phyloP scores from a whole-genome alignment of 2,797 vertebrate species.

The Corythornis leucogaster region DNA sequence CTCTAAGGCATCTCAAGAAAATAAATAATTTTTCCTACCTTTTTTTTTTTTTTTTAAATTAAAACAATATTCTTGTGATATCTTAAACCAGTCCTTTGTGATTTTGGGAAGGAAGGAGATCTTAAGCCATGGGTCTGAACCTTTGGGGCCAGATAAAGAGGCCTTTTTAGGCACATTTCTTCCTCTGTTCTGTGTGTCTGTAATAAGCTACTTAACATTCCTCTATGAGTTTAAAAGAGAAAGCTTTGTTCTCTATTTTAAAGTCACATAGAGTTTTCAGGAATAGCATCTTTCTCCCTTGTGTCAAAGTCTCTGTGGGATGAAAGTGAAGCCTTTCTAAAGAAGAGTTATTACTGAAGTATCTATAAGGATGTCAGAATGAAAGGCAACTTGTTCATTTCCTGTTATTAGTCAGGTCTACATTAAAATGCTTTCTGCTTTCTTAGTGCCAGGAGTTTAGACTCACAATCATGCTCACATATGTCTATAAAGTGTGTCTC shows the following conservation, averaged over 20 bases:
- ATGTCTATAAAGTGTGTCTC: fast-evolving
- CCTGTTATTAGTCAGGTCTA: neutral
- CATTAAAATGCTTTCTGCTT: neutral
- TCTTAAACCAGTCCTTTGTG: neutral
- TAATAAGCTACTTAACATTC: slow-evolving; percentile 48
- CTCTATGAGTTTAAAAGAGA: slow-evolving; percentile 2
- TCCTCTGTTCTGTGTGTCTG: neutral
- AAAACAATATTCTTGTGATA: neutral
- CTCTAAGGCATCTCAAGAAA: neutral
- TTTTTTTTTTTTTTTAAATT: neutral
- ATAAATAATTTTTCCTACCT: neutral
- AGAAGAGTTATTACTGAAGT: slow-evolving; percentile 33
- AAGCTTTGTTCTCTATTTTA: slow-evolving; percentile 46
- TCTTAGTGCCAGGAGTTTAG: neutral
- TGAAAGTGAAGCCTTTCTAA: slow-evolving; percentile 35
- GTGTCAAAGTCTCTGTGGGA: slow-evolving; percentile 36
- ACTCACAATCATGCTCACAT: fast-evolving
- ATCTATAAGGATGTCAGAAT: slow-evolving; percentile 4
- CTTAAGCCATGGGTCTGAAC: neutral
- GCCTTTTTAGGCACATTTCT: neutral
- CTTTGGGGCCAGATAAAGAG: neutral
- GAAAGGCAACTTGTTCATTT: slow-evolving; percentile 36
- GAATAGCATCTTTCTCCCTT: slow-evolving; percentile 28
- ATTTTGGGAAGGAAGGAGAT: neutral
- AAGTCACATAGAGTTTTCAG: slow-evolving; percentile 23